Base-by-base conservation (phyloP, 2,113 vertebrate genomes). In the Cinclus mexicanus region DNA sequence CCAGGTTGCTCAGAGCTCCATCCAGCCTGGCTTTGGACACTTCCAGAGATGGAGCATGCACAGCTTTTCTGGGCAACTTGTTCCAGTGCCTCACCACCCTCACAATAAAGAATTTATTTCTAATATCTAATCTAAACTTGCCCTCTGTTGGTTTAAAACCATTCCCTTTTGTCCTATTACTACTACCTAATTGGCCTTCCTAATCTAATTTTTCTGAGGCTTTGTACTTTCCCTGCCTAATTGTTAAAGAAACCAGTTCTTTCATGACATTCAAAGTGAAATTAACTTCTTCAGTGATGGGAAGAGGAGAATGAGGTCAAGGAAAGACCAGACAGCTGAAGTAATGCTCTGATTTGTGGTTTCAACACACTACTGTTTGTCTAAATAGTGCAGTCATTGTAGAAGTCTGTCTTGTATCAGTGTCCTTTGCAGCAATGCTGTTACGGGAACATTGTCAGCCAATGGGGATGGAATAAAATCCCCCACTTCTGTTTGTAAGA, bases 351-450 rank as follows among this genome's bases (percentile, higher is more conserved):
- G 8, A 25, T 71, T 44, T 88, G 39, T 74, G 35, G n/a, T 94
- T 96, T 95, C 75, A 67, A 69, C 72, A 39, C 11, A 9, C 35
- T 68, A 2, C 20, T 90, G 9, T 87, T 12, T 69, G 57, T 67
- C 35, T 74, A 20, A 85, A 59, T 69, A 84, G 59, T 22, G n/a
- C 2, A 8, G 35, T 80, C 23, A 14, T 37, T 82, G n/a, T 89
- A 53, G 71, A 77, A 87, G 39, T 57, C 37, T 68, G 39, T 85
- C 29, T 83, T 11, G 44, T 46, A 3, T 10, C 5, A 0, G 1
- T 69, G 87, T 70, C 26, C 29, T 35, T 5, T 79, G 18, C 1
- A 3, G 25, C 42, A 41, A 24, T 0, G 0, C 64, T 64, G 14
- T 78, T 81, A 72, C 55, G 72, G 53, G 37, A 91, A 52, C 49